A percentile compares a stretch with the other conserved stretches of the same genome.
Evolutionary conservation across 2,113 vertebrate species (phyloP).

Genomic region (Rhineura floridana): DNA sequence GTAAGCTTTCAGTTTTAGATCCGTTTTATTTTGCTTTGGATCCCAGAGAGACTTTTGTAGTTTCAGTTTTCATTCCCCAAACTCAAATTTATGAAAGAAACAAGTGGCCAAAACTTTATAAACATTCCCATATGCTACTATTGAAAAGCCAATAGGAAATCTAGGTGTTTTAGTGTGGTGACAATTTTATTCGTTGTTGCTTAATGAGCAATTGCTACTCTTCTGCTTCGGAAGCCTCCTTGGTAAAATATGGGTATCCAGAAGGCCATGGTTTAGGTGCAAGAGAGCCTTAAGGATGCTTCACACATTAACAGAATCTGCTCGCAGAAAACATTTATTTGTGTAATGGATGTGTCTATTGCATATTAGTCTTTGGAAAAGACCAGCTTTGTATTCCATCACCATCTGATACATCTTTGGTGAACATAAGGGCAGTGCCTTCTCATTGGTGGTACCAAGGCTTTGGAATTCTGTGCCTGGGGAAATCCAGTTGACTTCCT

Average conservation of each 20-base stretch:
- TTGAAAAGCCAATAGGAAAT: not conserved
- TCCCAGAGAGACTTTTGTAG: slow-evolving; percentile 20
- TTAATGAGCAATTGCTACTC: slow-evolving; percentile 1
- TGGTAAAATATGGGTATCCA: not conserved
- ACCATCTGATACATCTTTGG: not conserved
- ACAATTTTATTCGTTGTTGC: not conserved
- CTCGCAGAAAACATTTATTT: not conserved
- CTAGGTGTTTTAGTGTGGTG: too few relatives aligned
- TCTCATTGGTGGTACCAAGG: not conserved
- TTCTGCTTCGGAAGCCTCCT: not conserved
- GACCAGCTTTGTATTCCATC: not conserved
- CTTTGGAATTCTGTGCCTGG: not conserved
- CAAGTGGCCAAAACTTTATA: slow-evolving; percentile 27
- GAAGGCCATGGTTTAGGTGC: not conserved
- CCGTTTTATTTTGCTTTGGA: not conserved
- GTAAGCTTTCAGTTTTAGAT: not conserved
- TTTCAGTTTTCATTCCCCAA: slow-evolving; percentile 8
- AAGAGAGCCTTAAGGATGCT: not conserved
- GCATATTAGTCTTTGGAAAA: not conserved
- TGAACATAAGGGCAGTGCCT: not conserved
- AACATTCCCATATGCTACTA: not conserved
- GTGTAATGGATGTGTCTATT: not conserved
- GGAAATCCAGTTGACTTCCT: not conserved
- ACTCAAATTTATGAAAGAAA: slow-evolving; percentile 37
- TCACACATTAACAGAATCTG: not conserved